Evolutionary conservation across 1,140 invertebrate genomes (phyloP), one percentile per base, ranked within the genome.

Genomic region (Drosophila triauraria): DNA sequence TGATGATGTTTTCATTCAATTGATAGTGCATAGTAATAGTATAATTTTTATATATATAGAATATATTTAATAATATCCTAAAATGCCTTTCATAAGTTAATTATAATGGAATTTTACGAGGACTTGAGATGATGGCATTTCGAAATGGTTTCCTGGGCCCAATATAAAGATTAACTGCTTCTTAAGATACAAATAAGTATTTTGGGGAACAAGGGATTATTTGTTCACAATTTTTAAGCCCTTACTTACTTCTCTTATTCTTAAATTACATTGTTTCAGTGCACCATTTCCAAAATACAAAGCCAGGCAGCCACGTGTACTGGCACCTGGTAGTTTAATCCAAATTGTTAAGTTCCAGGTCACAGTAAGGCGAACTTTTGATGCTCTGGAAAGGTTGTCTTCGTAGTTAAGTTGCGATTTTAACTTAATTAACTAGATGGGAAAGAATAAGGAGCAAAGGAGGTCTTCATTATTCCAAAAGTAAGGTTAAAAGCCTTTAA

Each of bases 281-380:
- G 65, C 23, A 42, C 48, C 46, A 42, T n/a, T 2, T 23, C 56
- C 67, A 48, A 58, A 54, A 48, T 53, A 44, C 42, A 65, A 76
- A 23, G 38, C 38, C 64, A 50, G 59, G 46, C 53, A 54, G 72
- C 59, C 58, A 67, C 67, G 69, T 54, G 75, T 51, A 46, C 63
- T 42, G 56, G 38, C 51, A 85, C 77, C 71, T 76, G 76, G 27
- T 46, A 44, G 40, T 62, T 51, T 48, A 53, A 68, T 43, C 64
- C 20, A 23, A 63, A 74, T 42, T 57, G 20, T 44, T 23, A 6
- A 9, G 10, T 7, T 4, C 10, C 53, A 60, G 25, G 17, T 23
- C 30, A 42, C 30, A 25, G 20, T 40, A 17, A 56, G 40, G 23
- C 38, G 47, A 68, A 54, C 42, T 65, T 76, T 75, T 53, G 25